Evolutionary conservation across 2,888 invertebrate species (phyloP), one percentile per base, ranked within the genome.

Genomic region (Catocala fraxini): DNA sequence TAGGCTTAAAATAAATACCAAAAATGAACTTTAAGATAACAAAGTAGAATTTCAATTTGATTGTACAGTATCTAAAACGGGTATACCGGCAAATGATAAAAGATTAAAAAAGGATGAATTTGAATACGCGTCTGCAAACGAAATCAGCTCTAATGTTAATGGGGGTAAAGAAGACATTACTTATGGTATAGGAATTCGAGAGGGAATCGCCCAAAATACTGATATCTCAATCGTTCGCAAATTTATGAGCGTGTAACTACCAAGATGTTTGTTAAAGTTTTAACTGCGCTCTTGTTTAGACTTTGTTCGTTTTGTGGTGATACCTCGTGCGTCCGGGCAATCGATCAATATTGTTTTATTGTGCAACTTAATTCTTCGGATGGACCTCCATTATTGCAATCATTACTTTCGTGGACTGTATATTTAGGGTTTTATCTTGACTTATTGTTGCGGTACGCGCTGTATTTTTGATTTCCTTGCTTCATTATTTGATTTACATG

Each of bases 161-260:
- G 42, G 42, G 33, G 47, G 59, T 83, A 86, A 75, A 79, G 87
- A 68, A 56, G 64, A 78, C 66, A 73, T 80, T 83, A 25, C 59
- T 57, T 55, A 68, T 72, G 41, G 57, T 51, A 15, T 10, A 51
- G 9, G 11, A 42, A 33, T 63, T 59, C 33, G 39, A 46, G 33
- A 51, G 52, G 35, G 46, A 62, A 60, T 78, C 46, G 49, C 70
- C 77, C 68, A 81, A 85, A 82, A 77, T 75, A 64, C 76, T 85
- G 87, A 91, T 89, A 89, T 87, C 91, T 91, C 88, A 90, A 91
- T 91, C 84, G 83, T 76, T 77, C 55, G 82, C 65, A 70, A 82
- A 89, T 89, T 87, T 89, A 90, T 82, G 86, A 77, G 75, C 79
- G 69, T 76, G 82, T 85, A 85, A 86, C 82, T 65, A 85, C 83